A percentile compares a stretch with the other conserved stretches of the same genome.
Evolutionary conservation across 2,888 invertebrate genomes (phyloP).

Genomic region (Pterostichus niger): DNA sequence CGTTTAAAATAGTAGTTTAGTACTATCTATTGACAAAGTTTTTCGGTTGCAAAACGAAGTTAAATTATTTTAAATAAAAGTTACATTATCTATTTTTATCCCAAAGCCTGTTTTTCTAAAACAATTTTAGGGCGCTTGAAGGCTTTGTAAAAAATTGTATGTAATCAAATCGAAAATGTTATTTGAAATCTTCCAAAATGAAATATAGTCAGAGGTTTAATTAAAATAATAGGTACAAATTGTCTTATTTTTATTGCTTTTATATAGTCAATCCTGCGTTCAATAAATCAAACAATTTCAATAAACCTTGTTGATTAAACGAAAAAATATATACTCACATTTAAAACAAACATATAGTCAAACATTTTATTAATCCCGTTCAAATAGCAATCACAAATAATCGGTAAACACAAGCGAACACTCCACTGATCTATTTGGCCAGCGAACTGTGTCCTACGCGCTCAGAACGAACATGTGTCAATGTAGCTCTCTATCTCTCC

Average conservation of each 20-base stretch:
- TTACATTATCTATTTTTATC: too few relatives aligned
- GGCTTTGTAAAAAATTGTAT: too few relatives aligned
- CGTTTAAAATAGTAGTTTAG: too few relatives aligned
- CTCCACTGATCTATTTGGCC: slow-evolving; percentile 59
- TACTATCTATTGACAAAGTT: too few relatives aligned
- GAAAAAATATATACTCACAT: slow-evolving; percentile 27
- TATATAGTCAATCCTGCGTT: neutral
- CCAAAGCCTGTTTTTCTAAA: too few relatives aligned
- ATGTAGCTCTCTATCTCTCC: slow-evolving; percentile 18
- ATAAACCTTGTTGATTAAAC: neutral
- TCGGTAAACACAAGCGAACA: slow-evolving; percentile 30
- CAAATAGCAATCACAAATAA: slow-evolving; percentile 21
- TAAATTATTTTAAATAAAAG: too few relatives aligned
- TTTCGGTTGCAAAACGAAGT: too few relatives aligned
- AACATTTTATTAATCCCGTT: slow-evolving; percentile 32
- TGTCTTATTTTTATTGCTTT: neutral
- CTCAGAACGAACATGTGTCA: slow-evolving; percentile 17
- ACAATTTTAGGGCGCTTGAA: too few relatives aligned
- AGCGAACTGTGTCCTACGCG: slow-evolving; percentile 45
- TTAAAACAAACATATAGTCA: slow-evolving; percentile 6
- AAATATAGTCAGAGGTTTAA: too few relatives aligned
- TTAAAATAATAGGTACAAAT: too few relatives aligned
- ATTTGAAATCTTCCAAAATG: too few relatives aligned
- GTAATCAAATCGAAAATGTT: too few relatives aligned
- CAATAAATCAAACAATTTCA: slow-evolving; percentile 1